These are phyloP conservation scores for Pangasius djambal DNA, from an alignment of 2,797 vertebrate species.

Conservation along the genomic window DNA sequence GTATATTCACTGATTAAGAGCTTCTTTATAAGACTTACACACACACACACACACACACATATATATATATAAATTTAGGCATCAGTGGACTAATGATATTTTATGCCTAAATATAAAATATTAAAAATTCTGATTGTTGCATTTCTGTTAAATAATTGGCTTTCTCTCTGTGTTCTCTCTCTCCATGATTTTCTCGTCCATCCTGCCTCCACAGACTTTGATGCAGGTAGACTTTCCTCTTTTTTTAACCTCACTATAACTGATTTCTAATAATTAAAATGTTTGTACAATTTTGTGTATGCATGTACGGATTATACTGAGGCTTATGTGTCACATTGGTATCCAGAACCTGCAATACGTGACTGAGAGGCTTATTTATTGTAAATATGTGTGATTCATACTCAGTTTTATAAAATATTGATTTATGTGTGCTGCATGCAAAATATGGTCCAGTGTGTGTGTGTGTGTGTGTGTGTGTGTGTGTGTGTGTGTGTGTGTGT, in stretches of 20 bases:
- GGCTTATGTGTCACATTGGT: not conserved
- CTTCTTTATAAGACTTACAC: no score
- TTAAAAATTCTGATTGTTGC: not conserved
- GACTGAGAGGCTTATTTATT: not conserved
- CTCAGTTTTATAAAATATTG: conserved; percentile 35
- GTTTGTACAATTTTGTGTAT: not conserved
- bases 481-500: not conserved
- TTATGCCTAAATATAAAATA: not conserved
- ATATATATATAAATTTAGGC: not conserved
- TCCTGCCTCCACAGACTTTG: conserved; percentile 78
- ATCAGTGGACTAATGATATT: not conserved
- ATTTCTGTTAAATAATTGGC: not conserved
- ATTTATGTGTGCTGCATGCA: conserved; percentile 20
- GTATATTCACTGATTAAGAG: not conserved
- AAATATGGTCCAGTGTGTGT: not conserved
- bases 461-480: not conserved
- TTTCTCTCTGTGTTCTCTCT: conserved; percentile 20
- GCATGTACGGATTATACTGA: not conserved
- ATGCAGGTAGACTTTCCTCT: conserved; percentile 80
- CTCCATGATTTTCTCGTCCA: conserved; percentile 22
- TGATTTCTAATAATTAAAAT: not conserved
- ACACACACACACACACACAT: no score
- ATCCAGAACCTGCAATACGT: not conserved
- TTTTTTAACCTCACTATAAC: not conserved
- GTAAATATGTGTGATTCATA: conserved; percentile 25